Percentiles rank a stretch among this genome's conserved stretches.
Evolutionary conservation across 2,797 vertebrate species (phyloP).

Genomic region (Schizopygopsis malacanthus): DNA sequence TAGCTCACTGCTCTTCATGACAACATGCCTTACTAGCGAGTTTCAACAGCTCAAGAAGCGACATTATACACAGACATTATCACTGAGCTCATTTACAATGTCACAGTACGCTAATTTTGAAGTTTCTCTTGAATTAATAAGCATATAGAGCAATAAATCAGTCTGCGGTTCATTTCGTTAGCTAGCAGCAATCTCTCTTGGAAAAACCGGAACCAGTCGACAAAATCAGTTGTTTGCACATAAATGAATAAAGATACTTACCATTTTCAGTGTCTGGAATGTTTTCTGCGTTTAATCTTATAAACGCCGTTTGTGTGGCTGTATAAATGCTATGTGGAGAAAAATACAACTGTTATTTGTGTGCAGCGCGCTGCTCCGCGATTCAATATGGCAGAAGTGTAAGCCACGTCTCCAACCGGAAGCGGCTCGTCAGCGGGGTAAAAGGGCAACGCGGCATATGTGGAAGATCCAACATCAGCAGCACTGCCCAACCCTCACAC

Average conservation of each 20-base stretch:
- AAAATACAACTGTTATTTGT: constrained; percentile 40
- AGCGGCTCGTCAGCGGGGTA: constrained; percentile 57
- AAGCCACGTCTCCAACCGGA: constrained; percentile 74
- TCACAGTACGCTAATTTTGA: not conserved
- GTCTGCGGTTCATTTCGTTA: not conserved
- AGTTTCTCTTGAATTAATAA: not conserved
- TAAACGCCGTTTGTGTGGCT: constrained; percentile 12
- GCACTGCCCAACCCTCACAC: constrained; percentile 2
- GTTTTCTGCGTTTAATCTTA: constrained; percentile 26
- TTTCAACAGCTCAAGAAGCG: not conserved
- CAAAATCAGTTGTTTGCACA: not conserved
- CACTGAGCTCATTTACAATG: not conserved
- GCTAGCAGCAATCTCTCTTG: constrained; percentile 5
- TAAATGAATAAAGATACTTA: constrained; percentile 42
- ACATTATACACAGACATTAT: not conserved
- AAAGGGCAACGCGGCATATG: constrained; percentile 59
- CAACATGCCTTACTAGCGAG: not conserved
- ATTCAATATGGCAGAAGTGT: constrained; percentile 83
- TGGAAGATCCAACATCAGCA: constrained; percentile 66
- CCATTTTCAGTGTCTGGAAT: constrained; percentile 64
- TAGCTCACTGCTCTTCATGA: not conserved
- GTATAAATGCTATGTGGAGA: constrained; percentile 29
- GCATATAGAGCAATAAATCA: not conserved
- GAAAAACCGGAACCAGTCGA: constrained; percentile 53
- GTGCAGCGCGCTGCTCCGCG: constrained; percentile 50